These are phyloP conservation scores for Teleogryllus oceanicus DNA, from an alignment of 2,888 invertebrate species.

Conservation along the genomic window DNA sequence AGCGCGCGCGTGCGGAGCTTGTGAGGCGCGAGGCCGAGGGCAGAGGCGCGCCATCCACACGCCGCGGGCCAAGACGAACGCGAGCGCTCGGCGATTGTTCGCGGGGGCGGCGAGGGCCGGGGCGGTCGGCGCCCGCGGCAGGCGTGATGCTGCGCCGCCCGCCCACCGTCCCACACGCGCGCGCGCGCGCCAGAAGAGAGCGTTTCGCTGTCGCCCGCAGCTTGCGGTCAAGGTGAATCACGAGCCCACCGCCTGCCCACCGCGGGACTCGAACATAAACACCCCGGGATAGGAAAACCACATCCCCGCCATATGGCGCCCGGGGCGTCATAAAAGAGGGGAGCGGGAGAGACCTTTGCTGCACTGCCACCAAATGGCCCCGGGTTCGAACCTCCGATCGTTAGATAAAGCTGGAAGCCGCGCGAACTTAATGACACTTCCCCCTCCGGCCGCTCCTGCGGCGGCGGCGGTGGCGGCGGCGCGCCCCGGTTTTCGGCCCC, in stretches of 20 bases:
- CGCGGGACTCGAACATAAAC: not conserved
- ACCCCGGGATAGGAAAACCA: not conserved
- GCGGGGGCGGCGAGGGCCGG: not conserved
- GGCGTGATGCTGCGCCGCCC: too few relatives aligned
- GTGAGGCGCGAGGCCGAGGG: not conserved
- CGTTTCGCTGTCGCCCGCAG: slow-evolving; percentile 6
- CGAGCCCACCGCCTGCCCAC: not conserved
- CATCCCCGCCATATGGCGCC: slow-evolving; percentile 8
- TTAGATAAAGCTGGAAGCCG: slow-evolving; percentile 7
- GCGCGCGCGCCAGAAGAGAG: slow-evolving; percentile 7
- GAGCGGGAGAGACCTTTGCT: slow-evolving; percentile 9
- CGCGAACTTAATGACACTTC: not conserved
- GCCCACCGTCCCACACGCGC: not conserved
- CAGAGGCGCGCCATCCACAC: not conserved
- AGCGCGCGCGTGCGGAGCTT: not conserved
- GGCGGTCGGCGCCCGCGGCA: too few relatives aligned
- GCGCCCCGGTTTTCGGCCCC: too few relatives aligned
- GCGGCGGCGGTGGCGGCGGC: not conserved
- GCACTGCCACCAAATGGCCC: not conserved
- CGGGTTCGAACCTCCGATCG: slow-evolving; percentile 7
- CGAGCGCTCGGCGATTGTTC: not conserved
- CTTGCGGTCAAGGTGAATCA: slow-evolving; percentile 18
- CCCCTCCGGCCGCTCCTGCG: not conserved
- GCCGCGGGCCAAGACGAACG: not conserved
- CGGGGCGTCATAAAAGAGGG: slow-evolving; percentile 9